These are phyloP conservation scores for Plestiodon gilberti DNA, from an alignment of 2,113 vertebrate species.

Conservation along the genomic window DNA sequence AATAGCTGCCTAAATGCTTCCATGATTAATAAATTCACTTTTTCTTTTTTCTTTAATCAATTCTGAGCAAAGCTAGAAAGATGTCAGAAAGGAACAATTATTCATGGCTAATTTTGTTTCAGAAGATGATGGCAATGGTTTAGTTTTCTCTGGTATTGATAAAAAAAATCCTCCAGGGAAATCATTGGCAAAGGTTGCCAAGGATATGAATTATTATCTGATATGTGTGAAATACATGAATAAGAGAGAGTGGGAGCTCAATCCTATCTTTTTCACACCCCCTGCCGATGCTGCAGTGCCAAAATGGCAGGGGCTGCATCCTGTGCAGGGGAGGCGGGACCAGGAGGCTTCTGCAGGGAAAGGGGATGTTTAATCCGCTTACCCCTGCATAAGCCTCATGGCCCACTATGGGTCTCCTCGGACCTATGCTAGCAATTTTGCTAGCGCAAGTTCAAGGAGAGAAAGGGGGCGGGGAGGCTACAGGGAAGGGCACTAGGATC, in stretches of 20 bases:
- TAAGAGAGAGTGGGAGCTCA: conserved; percentile 70
- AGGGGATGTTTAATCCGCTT: too few species aligned
- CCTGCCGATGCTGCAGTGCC: too few species aligned
- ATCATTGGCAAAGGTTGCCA: conserved; percentile 82
- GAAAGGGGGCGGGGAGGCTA: too few species aligned
- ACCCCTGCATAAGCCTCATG: too few species aligned
- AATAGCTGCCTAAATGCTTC: conserved; percentile 62
- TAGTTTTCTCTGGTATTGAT: conserved; percentile 79
- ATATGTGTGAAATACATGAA: conserved; percentile 70
- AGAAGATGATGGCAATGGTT: conserved; percentile 78
- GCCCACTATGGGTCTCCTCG: too few species aligned
- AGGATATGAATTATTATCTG: conserved; percentile 80
- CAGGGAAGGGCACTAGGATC: too few species aligned
- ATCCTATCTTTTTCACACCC: too few species aligned
- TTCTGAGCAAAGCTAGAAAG: conserved; percentile 74
- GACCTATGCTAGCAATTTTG: too few species aligned
- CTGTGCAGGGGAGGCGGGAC: too few species aligned
- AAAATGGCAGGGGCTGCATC: too few species aligned
- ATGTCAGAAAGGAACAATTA: conserved; percentile 77
- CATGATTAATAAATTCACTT: conserved; percentile 76
- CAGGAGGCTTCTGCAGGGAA: too few species aligned
- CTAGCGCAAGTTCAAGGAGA: too few species aligned
- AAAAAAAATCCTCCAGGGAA: conserved; percentile 78
- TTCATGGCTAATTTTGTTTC: conserved; percentile 82
- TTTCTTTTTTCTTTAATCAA: conserved; percentile 76